Evolutionary conservation across 2,113 vertebrate genomes (phyloP), one percentile per base, ranked within the genome.

Genomic region (Sturnus vulgaris): DNA sequence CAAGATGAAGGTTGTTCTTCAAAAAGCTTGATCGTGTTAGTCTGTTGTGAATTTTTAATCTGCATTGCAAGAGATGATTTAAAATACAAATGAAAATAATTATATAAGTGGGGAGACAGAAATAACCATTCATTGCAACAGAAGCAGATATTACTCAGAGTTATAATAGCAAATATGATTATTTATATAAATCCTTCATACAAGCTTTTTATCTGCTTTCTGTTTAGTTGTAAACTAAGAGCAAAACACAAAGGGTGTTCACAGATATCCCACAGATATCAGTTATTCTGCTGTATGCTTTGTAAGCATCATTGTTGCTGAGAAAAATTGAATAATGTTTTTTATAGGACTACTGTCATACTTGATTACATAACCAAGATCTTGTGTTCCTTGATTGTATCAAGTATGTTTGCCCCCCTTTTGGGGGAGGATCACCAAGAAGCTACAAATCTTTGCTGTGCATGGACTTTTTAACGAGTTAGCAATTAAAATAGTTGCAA

Each of bases 381-480:
- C 22, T 22, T 52, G 39, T 22, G 12, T 83, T 88, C 21, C n/a
- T 88, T 66, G 35, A 46, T 4, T 1, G 0, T 8, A 40, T 8
- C 55, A 71, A 69, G 20, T 42, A 27, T 11, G 1, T 33, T 61
- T 59, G 7, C 9, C 15, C 1, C 7, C 2, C 1, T 22, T 55
- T 33, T 11, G 5, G 2, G 14, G 10, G 4, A 5, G 5, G 4
- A 39, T 44, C 35, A 66, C 20, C 23, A 61, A 35, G 35, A 92
- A 90, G 33, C 11, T 59, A 66, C 16, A 60, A 63, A 91, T 16
- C 3, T 69, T 5, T 66, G 13, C 8, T 64, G 3, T 49, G 15
- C 19, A 13, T 24, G 15, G 7, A 13, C 8, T 31, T 82, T 66
- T 66, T 72, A 76, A 40, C 19, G 33, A 44, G 11, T 9, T 72